Evolutionary conservation across 2,797 vertebrate species (phyloP), one percentile per base, ranked within the genome.

Genomic region (Pyrocephalus nanus): DNA sequence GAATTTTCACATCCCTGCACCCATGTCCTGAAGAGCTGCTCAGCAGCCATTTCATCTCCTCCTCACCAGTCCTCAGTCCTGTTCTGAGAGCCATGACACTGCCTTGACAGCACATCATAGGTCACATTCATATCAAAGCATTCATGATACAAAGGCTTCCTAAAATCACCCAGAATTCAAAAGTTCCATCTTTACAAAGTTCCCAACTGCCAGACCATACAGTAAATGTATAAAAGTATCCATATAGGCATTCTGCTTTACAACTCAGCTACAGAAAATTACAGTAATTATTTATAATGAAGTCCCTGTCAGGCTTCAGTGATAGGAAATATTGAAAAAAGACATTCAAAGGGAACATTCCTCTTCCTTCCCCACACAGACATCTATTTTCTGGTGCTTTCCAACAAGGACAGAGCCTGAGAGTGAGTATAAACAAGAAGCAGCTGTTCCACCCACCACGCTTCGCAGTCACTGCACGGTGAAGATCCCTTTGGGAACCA

Each of bases 201-300:
- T 40, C 53, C 34, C 48, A 73, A 1, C 78, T 87, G 32, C 29
- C 74, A 89, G 40, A 79, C 53, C 89, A 57, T 64, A 87, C 55
- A 36, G 19, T 40, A 85, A 78, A 79, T 2, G 2, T 40, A 51
- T 19, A 73, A 78, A 89, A 89, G 75, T 66, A 73, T 15, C 84
- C 17, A 32, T 55, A 53, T 0, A 64, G 48, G 21, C 71, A 79
- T 89, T 92, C 79, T 73, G 40, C 64, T 16, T 45, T 82, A 32
- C 32, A 62, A 40, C 36, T 61, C 45, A 8, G 60, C 75, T 66
- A 91, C 15, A 82, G 23, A 71, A 87, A 92, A 84, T 93, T 60
- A 93, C 71, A 58, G 77, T 78, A 62, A 87, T 91, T 94, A 27
- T 62, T 75, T 91, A 65, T 65, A 90, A 75, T 62, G 38, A 65